phyloP scores from a whole-genome alignment of 2,888 invertebrate genomes.

The Andrena dorsata region DNA sequence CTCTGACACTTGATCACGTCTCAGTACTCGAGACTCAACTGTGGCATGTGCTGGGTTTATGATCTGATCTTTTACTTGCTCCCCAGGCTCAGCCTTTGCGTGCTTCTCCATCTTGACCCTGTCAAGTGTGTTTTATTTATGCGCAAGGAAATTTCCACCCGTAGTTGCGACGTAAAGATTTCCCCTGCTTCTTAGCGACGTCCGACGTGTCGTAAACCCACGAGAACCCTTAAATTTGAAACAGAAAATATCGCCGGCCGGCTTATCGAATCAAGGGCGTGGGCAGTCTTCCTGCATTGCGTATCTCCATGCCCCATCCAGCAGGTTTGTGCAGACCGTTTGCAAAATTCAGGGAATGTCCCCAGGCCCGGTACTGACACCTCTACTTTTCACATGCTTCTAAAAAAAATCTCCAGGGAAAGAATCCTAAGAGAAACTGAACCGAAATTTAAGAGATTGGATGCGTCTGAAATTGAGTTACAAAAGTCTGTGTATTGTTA shows the following conservation, averaged over 20 bases:
- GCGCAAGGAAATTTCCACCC: background rate
- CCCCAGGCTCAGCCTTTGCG: background rate
- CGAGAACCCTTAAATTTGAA: background rate
- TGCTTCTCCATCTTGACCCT: background rate
- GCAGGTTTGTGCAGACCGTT: background rate
- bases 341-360: background rate
- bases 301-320: background rate
- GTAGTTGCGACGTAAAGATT: background rate
- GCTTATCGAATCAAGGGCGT: background rate
- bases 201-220: background rate
- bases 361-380: background rate
- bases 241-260: background rate
- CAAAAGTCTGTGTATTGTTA: background rate
- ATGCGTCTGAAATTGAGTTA: background rate
- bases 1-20: too few species aligned
- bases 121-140: constrained; percentile 5
- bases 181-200: background rate
- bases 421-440: background rate
- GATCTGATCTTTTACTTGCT: background rate
- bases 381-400: background rate
- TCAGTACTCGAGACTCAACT: background rate
- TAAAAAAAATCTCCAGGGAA: background rate
- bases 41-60: background rate
- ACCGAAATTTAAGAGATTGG: background rate
- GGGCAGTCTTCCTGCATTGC: background rate